Evolutionary conservation across 2,113 vertebrate genomes (phyloP).

Genomic region (Cottus gobio): DNA sequence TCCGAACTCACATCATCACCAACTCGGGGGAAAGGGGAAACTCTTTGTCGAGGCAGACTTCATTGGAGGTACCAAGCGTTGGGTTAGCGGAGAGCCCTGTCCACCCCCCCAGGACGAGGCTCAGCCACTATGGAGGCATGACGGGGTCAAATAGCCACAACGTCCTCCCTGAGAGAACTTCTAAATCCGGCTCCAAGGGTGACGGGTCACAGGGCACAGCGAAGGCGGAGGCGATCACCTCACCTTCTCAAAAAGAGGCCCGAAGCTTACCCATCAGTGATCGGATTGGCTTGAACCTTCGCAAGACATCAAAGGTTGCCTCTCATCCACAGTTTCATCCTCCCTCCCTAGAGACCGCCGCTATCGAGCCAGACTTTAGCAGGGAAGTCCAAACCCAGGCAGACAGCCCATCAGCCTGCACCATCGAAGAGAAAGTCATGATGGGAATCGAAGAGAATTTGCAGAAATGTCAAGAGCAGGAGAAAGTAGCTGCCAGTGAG

Average conservation of each 20-base stretch:
- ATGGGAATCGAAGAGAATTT: slow-evolving; percentile 93
- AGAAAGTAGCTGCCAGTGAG: slow-evolving; percentile 82
- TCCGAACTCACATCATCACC: slow-evolving; percentile 93
- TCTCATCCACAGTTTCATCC: slow-evolving; percentile 76
- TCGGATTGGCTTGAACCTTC: slow-evolving; percentile 67
- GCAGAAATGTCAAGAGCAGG: slow-evolving; percentile 90
- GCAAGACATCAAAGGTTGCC: slow-evolving; percentile 67
- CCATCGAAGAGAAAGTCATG: slow-evolving; percentile 97
- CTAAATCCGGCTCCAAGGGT: slow-evolving; percentile 69
- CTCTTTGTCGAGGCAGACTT: slow-evolving; percentile 88
- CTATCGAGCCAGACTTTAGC: slow-evolving; percentile 72
- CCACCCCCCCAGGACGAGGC: slow-evolving; percentile 65
- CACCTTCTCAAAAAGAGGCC: slow-evolving; percentile 74
- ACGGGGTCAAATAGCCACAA: slow-evolving; percentile 77
- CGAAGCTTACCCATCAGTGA: slow-evolving; percentile 53
- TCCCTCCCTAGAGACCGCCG: slow-evolving; percentile 47
- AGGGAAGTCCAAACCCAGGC: slow-evolving; percentile 70
- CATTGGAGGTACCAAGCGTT: slow-evolving; percentile 69
- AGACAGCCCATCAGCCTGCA: slow-evolving; percentile 78
- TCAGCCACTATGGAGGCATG: slow-evolving; percentile 79
- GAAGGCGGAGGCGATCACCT: slow-evolving; percentile 68
- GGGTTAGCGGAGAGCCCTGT: slow-evolving; percentile 69
- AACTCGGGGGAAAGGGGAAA: slow-evolving; percentile 91
- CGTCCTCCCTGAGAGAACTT: slow-evolving; percentile 83
- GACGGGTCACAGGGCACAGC: slow-evolving; percentile 64